Evolutionary conservation across 2,113 vertebrate genomes (phyloP).

Genomic region (Cepphus grylle): DNA sequence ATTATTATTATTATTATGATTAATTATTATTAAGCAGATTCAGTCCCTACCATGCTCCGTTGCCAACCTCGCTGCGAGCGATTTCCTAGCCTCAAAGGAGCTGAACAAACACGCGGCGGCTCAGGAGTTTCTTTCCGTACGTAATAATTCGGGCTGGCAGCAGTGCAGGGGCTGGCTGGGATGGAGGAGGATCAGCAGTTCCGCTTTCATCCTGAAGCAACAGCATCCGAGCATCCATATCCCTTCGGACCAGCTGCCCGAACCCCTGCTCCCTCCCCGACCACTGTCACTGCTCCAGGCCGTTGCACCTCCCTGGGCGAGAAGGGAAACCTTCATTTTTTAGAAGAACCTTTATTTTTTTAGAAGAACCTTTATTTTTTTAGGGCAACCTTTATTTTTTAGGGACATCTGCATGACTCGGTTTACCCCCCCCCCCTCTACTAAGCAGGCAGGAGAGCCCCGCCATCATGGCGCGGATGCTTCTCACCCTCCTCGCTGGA

Average conservation of each 20-base stretch:
- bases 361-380: background rate
- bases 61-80: background rate
- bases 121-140: background rate
- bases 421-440: background rate
- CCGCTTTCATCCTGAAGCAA: rapidly evolving
- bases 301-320: rapidly evolving
- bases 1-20: constrained; percentile 1
- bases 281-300: background rate
- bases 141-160: background rate
- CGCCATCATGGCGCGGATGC: rapidly evolving
- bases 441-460: background rate
- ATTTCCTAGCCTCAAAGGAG: background rate
- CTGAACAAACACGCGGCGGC: rapidly evolving
- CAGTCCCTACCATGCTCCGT: background rate
- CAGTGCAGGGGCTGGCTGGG: rapidly evolving
- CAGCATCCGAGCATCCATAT: rapidly evolving
- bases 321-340: background rate
- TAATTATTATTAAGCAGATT: constrained; percentile 54
- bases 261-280: background rate
- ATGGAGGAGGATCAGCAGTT: background rate
- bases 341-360: rapidly evolving
- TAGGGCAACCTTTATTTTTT: background rate
- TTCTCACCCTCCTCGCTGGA: rapidly evolving
- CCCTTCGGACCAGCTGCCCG: rapidly evolving
- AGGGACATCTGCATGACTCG: background rate